Evolutionary conservation across 2,797 vertebrate genomes (phyloP).

Genomic region (Heteromormyrus szaboi): DNA sequence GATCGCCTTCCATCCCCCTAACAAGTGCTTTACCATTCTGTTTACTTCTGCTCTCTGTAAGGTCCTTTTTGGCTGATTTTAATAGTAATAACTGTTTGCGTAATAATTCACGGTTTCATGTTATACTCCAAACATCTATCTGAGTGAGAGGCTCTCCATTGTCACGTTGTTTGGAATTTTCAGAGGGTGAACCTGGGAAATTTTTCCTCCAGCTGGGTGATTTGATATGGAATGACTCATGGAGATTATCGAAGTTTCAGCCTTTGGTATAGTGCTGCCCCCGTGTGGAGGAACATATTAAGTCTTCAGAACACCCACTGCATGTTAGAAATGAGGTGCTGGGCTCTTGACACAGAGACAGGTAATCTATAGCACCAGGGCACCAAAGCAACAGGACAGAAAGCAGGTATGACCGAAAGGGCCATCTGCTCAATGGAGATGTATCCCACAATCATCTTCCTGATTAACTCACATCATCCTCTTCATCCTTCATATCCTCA

Average conservation of each 20-base stretch:
- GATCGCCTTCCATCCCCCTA: background rate
- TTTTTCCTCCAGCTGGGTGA: background rate
- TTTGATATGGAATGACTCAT: background rate
- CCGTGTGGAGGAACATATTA: conserved; percentile 42
- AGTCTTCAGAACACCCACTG: background rate
- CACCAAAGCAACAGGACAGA: background rate
- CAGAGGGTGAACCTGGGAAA: background rate
- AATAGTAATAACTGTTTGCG: background rate
- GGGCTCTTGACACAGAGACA: background rate
- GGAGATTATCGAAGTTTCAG: background rate
- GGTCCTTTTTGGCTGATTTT: background rate
- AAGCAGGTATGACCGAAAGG: background rate
- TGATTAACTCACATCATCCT: conserved; percentile 59
- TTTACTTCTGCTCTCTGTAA: background rate
- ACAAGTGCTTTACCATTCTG: background rate
- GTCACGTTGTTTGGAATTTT: background rate
- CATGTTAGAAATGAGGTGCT: background rate
- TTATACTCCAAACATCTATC: background rate
- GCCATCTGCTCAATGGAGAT: background rate
- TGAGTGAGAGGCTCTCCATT: background rate
- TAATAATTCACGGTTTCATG: background rate
- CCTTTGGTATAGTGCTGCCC: conserved; percentile 44
- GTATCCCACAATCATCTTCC: background rate
- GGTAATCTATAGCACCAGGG: background rate
- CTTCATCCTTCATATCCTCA: conserved; percentile 41